Evolutionary conservation across 2,113 vertebrate genomes (phyloP), one percentile per base, ranked within the genome.

Genomic region (Strix aluco): DNA sequence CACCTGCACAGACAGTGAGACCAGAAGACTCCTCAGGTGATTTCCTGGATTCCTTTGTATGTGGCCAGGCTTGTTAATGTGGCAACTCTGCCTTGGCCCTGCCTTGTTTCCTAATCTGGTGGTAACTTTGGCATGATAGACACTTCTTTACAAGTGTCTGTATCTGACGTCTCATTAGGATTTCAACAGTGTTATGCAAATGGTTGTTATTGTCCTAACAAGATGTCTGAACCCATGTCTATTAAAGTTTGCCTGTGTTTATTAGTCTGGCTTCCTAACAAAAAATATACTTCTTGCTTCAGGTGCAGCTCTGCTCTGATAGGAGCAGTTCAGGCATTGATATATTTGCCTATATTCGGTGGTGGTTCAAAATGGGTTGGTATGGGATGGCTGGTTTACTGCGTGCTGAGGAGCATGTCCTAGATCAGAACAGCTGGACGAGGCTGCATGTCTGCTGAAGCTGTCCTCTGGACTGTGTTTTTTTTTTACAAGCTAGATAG

Each of bases 61-160:
- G 62, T 71, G 80, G 58, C 79, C 72, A 54, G 83, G 80, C 86
- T 92, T 26, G 1, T 88, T 47, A 17, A 49, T 74, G 80, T 61
- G 90, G 84, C 66, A 96, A 51, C 49, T 81, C 72, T 82, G 58
- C 87, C 77, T 77, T 44, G 59, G 81, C 59, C 52, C 55, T 65
- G 13, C 78, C 78, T 73, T 46, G 27, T 90, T 95, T 89, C 89
- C 78, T 85, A 63, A 95, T 82, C 80, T 38, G 32, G n/a, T 79
- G 95, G 81, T 46, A 74, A 54, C 27, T 59, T 16, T 94, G 88
- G 49, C 19, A 4, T 78, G 62, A 63, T 44, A 62, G 72, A 18
- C 1, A 1, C 26, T 52, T 71, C 82, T 88, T 94, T 42, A 52
- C 77, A 55, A 82, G 49, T 84, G 80, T 67, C 74, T 84, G 38